Conservation (phyloP, 2,888 invertebrate species). For the Sisyra nigra region DNA sequence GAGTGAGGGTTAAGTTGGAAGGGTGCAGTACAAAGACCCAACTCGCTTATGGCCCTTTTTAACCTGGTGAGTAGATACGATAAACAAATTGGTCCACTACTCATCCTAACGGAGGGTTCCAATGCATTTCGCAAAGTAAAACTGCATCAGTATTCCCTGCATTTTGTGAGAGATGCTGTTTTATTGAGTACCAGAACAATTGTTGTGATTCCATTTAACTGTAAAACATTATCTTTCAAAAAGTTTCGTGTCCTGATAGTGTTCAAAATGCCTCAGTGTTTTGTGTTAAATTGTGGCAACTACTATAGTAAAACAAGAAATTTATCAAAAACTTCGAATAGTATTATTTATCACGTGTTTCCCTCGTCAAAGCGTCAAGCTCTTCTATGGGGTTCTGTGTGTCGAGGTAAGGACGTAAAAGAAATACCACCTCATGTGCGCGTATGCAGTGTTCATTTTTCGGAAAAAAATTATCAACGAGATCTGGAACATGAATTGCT, state of each 20-base stretch:
- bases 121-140: neutral
- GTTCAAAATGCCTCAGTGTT: slow-evolving; percentile 33
- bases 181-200: no score
- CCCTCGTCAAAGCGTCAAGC: slow-evolving; percentile 30
- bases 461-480: slow-evolving; percentile 32
- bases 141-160: slow-evolving; percentile 1
- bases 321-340: slow-evolving; percentile 13
- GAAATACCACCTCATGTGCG: slow-evolving; percentile 28
- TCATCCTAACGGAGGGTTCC: neutral
- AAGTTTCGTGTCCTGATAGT: neutral
- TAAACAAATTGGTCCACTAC: neutral
- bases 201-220: neutral
- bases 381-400: slow-evolving; percentile 29
- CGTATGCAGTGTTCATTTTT: slow-evolving; percentile 35
- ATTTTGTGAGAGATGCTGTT: no score
- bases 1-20: slow-evolving; percentile 14
- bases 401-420: slow-evolving; percentile 22
- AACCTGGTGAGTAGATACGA: neutral
- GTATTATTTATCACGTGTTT: slow-evolving; percentile 34
- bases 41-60: no score
- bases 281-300: slow-evolving; percentile 32
- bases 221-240: neutral
- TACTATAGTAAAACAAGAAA: slow-evolving; percentile 34
- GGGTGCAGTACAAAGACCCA: slow-evolving; percentile 11
- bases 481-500: slow-evolving; percentile 36